Conservation (phyloP, 2,888 invertebrate genomes). For the Mesochorus sp. region DNA sequence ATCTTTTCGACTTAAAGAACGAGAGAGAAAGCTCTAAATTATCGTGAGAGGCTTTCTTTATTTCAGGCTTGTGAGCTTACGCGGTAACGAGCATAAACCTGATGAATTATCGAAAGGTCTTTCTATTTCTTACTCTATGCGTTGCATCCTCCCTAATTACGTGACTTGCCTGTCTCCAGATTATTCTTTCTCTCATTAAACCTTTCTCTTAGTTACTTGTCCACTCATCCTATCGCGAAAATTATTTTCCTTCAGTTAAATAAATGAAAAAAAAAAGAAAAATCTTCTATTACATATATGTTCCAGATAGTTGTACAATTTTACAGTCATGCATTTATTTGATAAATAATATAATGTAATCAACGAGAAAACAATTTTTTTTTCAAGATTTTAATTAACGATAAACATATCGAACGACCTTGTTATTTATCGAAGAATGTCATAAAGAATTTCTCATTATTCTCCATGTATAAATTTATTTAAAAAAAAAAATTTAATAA, state of each 20-base stretch:
- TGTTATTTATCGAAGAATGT: too few species aligned
- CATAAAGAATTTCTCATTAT: too few species aligned
- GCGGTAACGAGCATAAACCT: constrained; percentile 65
- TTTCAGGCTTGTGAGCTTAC: background rate
- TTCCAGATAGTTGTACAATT: too few species aligned
- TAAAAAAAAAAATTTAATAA: background rate
- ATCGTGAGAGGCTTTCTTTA: constrained; percentile 29
- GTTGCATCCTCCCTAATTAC: constrained; percentile 7
- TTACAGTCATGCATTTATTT: too few species aligned
- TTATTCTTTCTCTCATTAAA: background rate
- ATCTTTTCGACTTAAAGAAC: constrained; percentile 25
- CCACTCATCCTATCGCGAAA: background rate
- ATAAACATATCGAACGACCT: too few species aligned
- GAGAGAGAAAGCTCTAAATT: constrained; percentile 19
- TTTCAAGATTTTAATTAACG: too few species aligned
- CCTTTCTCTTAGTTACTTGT: background rate
- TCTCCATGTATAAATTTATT: too few species aligned
- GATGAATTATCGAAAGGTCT: constrained; percentile 68
- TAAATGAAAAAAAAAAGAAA: too few species aligned
- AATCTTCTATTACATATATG: too few species aligned
- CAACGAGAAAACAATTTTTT: too few species aligned
- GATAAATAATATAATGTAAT: too few species aligned
- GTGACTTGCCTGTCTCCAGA: background rate
- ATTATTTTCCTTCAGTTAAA: too few species aligned
- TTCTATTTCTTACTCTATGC: background rate